Base-by-base conservation (phyloP, 2,113 vertebrate species). In the Pachypanchax playfairii region DNA sequence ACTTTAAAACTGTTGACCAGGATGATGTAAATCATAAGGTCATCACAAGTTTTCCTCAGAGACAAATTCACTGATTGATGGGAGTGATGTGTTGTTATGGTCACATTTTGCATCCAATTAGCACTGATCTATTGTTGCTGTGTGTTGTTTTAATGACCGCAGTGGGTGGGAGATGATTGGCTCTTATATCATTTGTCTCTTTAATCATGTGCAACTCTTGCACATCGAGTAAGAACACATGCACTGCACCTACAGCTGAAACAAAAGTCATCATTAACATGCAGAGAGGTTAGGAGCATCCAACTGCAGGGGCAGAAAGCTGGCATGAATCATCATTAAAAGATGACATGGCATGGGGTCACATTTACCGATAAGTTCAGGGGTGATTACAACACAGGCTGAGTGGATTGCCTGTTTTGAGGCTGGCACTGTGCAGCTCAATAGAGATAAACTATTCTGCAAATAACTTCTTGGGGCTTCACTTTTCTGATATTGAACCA, bases 81-180 rank as follows among this genome's bases (percentile, higher is more conserved):
- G 87, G 79, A 89, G 78, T 76, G 86, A 75, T 80, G 82, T 89
- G 91, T 89, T 89, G 85, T 87, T 90, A 84, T 91, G 89, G 90
- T 92, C 88, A 93, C 95, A 92, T 93, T 94, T 90, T 90, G 87
- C 92, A 88, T 88, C 94, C 92, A 96, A 96, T 97, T 96, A 96
- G 93, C 84, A 85, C 76, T 96, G 94, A 96, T 94, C 79, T 93
- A 96, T 94, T 90, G 88, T 88, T 90, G 74, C 90, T 88, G 64
- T 80, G 81, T 89, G 86, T 75, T 79, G 84, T 91, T 93, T 92
- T 95, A 95, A 96, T 92, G 94, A 91, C 93, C 89, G 71, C 82
- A 89, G 92, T 94, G 94, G 94, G 92, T 77, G 75, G 81, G 82
- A 92, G 94, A 95, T 95, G 93, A 96, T 95, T 90, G 90, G 91